Percentiles rank a stretch among this genome's conserved stretches.
These are phyloP conservation scores for Heterohyrax brucei DNA, from an alignment of 2,797 vertebrate species.

Conservation along the genomic window DNA sequence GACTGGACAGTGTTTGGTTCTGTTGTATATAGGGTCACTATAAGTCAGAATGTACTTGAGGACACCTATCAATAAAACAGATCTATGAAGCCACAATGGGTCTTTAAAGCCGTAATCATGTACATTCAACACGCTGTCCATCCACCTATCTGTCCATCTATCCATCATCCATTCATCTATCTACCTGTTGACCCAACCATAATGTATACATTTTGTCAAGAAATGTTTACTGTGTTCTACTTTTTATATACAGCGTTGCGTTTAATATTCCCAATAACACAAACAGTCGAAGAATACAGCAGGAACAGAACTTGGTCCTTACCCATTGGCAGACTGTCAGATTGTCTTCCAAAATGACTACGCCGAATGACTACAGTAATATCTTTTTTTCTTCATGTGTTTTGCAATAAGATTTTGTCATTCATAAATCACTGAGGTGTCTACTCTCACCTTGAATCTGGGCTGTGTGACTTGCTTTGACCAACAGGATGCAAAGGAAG, in stretches of 20 bases:
- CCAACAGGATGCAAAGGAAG: background rate
- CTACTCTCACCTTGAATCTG: background rate
- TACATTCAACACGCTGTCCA: background rate
- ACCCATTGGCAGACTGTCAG: background rate
- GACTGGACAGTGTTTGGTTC: too few relatives aligned
- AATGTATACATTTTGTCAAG: background rate
- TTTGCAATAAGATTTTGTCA: background rate
- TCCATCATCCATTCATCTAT: too few relatives aligned
- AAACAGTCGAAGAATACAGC: background rate
- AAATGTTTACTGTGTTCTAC: background rate
- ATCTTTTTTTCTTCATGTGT: background rate
- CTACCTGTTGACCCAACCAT: fast-evolving
- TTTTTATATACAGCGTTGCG: background rate
- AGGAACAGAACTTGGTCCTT: background rate
- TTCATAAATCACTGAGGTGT: background rate
- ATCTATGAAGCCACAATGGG: background rate
- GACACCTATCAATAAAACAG: too few relatives aligned
- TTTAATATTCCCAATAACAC: conserved; percentile 13
- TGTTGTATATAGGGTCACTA: too few relatives aligned
- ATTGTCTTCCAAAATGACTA: background rate
- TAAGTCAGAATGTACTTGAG: too few relatives aligned
- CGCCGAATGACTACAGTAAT: background rate
- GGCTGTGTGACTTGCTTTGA: background rate
- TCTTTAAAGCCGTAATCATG: background rate
- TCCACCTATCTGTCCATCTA: background rate